These are phyloP conservation scores for Chalcosyrphus nemorum DNA, from an alignment of 2,888 invertebrate species.

Conservation along the genomic window DNA sequence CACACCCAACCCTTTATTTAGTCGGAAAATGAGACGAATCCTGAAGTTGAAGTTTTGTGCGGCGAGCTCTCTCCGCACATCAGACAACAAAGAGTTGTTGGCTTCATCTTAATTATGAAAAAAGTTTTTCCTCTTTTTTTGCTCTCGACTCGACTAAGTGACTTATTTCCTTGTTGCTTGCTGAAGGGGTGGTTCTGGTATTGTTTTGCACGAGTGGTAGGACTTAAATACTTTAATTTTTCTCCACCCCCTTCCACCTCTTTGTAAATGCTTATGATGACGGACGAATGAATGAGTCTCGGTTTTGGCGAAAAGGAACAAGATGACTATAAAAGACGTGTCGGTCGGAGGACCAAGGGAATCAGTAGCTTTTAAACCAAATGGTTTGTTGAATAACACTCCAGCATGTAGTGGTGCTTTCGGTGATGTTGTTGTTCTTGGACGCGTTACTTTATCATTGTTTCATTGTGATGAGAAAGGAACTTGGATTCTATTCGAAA, in stretches of 20 bases:
- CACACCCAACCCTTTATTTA: neutral
- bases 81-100: conserved; percentile 66
- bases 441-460: conserved; percentile 27
- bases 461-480: conserved; percentile 22
- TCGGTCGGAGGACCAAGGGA: neutral
- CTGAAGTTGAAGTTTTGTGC: conserved; percentile 39
- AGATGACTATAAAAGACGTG: neutral
- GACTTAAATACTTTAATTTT: conserved; percentile 44
- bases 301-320: neutral
- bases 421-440: conserved; percentile 38
- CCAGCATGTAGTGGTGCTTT: conserved; percentile 21
- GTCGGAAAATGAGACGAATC: conserved; percentile 20
- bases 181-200: conserved; percentile 34
- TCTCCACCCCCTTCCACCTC: conserved; percentile 1
- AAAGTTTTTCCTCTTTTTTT: conserved; percentile 22
- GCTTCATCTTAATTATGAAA: conserved; percentile 69
- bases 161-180: conserved; percentile 56
- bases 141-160: conserved; percentile 64
- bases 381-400: conserved; percentile 68
- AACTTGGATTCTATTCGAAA: neutral
- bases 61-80: conserved; percentile 30
- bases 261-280: conserved; percentile 39
- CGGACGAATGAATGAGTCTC: conserved; percentile 20
- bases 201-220: conserved; percentile 67
- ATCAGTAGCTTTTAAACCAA: conserved; percentile 33